A percentile compares a stretch with the other conserved stretches of the same genome.
Conservation (phyloP, 2,797 vertebrate species). For the Chiroxiphia lanceolata region DNA sequence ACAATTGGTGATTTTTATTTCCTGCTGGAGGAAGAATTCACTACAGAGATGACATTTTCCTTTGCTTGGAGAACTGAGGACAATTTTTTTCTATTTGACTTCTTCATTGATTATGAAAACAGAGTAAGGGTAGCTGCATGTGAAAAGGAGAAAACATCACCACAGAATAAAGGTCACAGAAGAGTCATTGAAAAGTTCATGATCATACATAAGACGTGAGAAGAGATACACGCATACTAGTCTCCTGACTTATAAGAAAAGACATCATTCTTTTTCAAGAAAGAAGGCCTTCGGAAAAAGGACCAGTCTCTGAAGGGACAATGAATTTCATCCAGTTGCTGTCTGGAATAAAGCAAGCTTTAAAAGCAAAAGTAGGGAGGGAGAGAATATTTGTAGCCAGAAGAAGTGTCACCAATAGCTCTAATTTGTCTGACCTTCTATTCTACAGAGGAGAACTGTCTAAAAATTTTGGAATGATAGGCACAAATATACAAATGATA, state of each 20-base stretch:
- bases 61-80: background rate
- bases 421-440: background rate
- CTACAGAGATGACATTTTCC: background rate
- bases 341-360: background rate
- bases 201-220: background rate
- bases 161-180: slow-evolving; percentile 8
- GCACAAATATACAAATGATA: background rate
- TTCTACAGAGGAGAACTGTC: background rate
- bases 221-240: background rate
- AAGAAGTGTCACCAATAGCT: background rate
- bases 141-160: background rate
- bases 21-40: background rate
- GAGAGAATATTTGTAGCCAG: background rate
- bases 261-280: background rate
- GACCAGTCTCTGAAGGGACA: background rate
- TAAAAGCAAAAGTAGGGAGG: background rate
- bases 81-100: background rate
- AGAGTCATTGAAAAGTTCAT: background rate
- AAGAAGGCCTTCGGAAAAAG: background rate
- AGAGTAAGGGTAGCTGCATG: background rate
- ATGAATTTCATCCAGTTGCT: background rate
- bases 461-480: background rate
- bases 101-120: slow-evolving; percentile 2
- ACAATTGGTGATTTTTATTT: background rate
- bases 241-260: background rate